Conservation (phyloP, 2,888 invertebrate species). For the Zonitis immaculata region DNA sequence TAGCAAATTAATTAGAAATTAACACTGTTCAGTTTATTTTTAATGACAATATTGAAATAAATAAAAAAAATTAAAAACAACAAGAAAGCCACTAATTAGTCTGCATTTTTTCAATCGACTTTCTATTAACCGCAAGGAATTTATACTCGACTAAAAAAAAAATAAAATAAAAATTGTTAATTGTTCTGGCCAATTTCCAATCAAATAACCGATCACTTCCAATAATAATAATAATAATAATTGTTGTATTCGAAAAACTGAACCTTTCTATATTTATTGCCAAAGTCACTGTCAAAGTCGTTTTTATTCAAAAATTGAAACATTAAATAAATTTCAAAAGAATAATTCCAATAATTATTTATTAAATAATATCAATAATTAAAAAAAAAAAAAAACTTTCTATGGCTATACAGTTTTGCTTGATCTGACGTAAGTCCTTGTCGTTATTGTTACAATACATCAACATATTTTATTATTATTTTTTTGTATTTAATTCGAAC, state of each 20-base stretch:
- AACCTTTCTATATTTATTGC: constrained; percentile 16
- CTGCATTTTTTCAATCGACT: constrained; percentile 5
- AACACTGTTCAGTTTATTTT: no score
- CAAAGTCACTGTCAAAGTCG: constrained; percentile 18
- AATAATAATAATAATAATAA: no score
- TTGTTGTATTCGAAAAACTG: background rate
- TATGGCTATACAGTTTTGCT: background rate
- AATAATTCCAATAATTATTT: no score
- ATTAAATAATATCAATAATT: no score
- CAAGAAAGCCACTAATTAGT: constrained; percentile 7
- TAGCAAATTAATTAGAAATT: background rate
- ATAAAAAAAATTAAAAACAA: no score
- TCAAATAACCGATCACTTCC: background rate
- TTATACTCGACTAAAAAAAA: background rate
- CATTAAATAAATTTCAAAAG: no score
- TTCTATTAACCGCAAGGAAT: constrained; percentile 9
- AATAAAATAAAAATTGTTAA: background rate
- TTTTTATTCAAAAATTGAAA: no score
- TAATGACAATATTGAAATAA: no score
- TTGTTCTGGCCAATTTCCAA: background rate
- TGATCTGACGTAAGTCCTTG: constrained; percentile 5
- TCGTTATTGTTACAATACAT: background rate
- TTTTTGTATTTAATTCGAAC: constrained; percentile 5
- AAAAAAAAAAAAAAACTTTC: no score
- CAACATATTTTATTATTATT: background rate